These are phyloP conservation scores for Phrynosoma blainvillii DNA, from an alignment of 2,113 vertebrate genomes.

Conservation along the genomic window DNA sequence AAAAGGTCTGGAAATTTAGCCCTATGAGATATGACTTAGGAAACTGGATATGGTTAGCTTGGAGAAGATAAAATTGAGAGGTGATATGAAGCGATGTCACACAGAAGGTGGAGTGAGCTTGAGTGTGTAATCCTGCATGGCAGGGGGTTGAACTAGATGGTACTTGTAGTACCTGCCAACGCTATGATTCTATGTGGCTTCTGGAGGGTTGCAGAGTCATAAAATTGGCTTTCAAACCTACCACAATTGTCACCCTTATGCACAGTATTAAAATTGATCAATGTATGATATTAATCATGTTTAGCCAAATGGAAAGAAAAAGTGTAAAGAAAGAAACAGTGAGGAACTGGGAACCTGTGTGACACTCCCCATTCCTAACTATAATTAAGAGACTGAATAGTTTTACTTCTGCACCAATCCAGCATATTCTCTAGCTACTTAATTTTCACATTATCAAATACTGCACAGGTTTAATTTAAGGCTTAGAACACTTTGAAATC, in stretches of 20 bases:
- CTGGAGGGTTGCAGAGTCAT: too few species aligned
- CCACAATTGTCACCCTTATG: too few species aligned
- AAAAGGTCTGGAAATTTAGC: too few species aligned
- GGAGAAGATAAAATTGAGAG: too few species aligned
- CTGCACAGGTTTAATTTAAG: constrained; percentile 41
- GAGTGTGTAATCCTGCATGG: background rate
- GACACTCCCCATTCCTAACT: background rate
- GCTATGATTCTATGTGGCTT: background rate
- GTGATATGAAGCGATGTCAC: too few species aligned
- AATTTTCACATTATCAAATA: constrained; percentile 28
- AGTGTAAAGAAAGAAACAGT: background rate
- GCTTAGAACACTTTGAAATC: constrained; percentile 28
- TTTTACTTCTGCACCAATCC: background rate
- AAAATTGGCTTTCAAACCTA: too few species aligned
- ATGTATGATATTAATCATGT: background rate
- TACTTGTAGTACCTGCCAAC: background rate
- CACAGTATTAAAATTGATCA: background rate
- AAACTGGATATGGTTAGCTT: too few species aligned
- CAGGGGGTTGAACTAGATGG: background rate
- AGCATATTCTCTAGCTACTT: background rate
- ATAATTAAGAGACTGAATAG: background rate
- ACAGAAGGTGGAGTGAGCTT: too few species aligned
- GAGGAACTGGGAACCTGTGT: background rate
- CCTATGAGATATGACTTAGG: too few species aligned
- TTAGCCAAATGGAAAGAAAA: background rate